phyloP scores from a whole-genome alignment of 2,113 vertebrate species.

The Xiphorhynchus elegans region DNA sequence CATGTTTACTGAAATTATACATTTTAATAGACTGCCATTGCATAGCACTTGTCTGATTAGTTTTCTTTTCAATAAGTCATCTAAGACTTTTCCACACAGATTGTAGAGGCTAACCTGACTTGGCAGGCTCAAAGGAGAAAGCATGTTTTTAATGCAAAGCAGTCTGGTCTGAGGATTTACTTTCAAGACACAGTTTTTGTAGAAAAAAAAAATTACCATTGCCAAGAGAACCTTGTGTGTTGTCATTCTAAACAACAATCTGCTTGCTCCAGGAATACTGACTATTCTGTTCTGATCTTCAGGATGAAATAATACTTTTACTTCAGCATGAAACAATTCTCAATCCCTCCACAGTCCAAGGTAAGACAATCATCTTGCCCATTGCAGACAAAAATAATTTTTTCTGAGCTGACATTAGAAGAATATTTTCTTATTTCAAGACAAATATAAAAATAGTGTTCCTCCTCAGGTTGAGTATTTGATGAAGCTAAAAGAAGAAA shows the following conservation, averaged over 20 bases:
- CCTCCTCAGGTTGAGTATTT: neutral
- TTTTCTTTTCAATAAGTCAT: neutral
- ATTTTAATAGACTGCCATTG: neutral
- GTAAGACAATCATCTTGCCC: neutral
- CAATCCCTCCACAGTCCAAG: neutral
- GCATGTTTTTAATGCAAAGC: neutral
- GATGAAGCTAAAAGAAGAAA: neutral
- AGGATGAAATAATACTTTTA: neutral
- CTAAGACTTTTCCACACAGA: neutral
- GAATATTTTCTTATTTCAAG: neutral
- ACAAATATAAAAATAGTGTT: neutral
- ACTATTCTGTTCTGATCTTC: neutral
- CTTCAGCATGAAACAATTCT: neutral
- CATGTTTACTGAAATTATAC: neutral
- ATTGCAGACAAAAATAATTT: neutral
- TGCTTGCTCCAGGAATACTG: neutral
- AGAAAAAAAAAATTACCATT: neutral
- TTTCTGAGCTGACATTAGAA: neutral
- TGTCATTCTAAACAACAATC: conserved; percentile 1
- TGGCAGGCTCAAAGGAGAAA: neutral
- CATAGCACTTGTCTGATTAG: neutral
- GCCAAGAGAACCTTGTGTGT: neutral
- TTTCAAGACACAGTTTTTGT: neutral
- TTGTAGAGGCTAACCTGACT: neutral
- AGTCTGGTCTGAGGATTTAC: neutral